Conservation (phyloP, 2,797 vertebrate genomes). For the Amblyopsis hoosieri region DNA sequence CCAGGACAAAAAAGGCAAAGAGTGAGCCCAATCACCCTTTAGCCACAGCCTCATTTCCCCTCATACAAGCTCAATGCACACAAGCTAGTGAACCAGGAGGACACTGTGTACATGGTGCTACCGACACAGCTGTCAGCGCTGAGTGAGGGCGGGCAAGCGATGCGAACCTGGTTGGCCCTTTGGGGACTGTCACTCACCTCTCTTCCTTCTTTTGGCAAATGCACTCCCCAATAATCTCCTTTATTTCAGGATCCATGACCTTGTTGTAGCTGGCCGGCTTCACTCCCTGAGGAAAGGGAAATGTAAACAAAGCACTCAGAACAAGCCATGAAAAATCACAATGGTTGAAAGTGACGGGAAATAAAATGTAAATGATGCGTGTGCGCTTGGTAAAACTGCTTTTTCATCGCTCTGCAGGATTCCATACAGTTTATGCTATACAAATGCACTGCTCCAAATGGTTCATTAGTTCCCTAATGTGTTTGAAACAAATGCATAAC, state of each 20-base stretch:
- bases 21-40: slow-evolving; percentile 12
- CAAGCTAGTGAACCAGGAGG: slow-evolving; percentile 40
- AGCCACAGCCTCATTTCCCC: slow-evolving; percentile 23
- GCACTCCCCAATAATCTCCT: slow-evolving; percentile 98
- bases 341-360: slow-evolving; percentile 20
- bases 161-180: slow-evolving; percentile 35
- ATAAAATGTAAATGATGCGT: not conserved
- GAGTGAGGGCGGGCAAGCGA: slow-evolving; percentile 31
- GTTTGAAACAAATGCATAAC: too few relatives aligned
- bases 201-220: slow-evolving; percentile 99
- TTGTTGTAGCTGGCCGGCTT: slow-evolving; percentile 99
- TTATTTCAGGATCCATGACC: slow-evolving; percentile 95
- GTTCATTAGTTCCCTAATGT: slow-evolving; percentile 6
- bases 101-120: slow-evolving; percentile 42
- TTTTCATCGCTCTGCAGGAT: not conserved
- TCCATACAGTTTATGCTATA: not conserved
- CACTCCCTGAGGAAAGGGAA: slow-evolving; percentile 84
- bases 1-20: slow-evolving; percentile 15
- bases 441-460: too few relatives aligned
- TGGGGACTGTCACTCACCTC: slow-evolving; percentile 82
- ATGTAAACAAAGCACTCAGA: slow-evolving; percentile 36
- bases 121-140: slow-evolving; percentile 46
- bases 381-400: not conserved
- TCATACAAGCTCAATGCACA: slow-evolving; percentile 27
- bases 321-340: slow-evolving; percentile 10